Evolutionary conservation across 2,888 invertebrate species (phyloP), one percentile per base, ranked within the genome.

Genomic region (Drosophila eohydei): DNA sequence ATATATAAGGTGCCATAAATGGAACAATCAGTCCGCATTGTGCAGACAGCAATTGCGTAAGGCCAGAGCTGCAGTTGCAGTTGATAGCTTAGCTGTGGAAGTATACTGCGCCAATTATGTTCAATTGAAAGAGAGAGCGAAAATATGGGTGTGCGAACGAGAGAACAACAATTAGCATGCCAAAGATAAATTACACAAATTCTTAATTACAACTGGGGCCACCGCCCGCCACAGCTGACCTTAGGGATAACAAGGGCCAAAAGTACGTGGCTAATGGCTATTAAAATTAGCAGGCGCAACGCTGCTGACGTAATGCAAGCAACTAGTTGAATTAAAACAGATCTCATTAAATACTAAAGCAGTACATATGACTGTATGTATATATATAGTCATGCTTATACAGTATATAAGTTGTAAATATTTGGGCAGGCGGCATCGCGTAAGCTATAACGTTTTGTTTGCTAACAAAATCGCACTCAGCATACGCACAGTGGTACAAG

Each of bases 301-400:
- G 38, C 36, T 51, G 73, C 64, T 84, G 88, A 83, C 83, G 83
- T 84, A 85, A 88, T 80, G 66, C 62, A 63, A 63, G 32, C 28
- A 40, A 52, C 52, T 46, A 41, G 43, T 57, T 40, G 67, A 66
- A 46, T 74, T 57, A 64, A 52, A 64, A 44, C 9, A 26, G n/a
- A 57, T 44, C 44, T 63, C 12, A 63, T 66, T 65, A 56, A 67
- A 57, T 40, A 43, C 32, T 14, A 3, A 38, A 52, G 26, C 40
- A 58, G 5, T 30, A 57, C 40, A 41, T 6, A 41, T 11, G 36
- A 40, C 32, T 9, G 43, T 16, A 11, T n/a, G 36, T 40, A 48
- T 46, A 21, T 43, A 40, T 28, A 34, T 46, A n/a, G 21, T 21
- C 34, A n/a, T 28, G 14, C 14, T 7, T 40, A 11, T 34, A 32